phyloP scores from a whole-genome alignment of 2,113 vertebrate genomes.

The Pachypanchax playfairii region DNA sequence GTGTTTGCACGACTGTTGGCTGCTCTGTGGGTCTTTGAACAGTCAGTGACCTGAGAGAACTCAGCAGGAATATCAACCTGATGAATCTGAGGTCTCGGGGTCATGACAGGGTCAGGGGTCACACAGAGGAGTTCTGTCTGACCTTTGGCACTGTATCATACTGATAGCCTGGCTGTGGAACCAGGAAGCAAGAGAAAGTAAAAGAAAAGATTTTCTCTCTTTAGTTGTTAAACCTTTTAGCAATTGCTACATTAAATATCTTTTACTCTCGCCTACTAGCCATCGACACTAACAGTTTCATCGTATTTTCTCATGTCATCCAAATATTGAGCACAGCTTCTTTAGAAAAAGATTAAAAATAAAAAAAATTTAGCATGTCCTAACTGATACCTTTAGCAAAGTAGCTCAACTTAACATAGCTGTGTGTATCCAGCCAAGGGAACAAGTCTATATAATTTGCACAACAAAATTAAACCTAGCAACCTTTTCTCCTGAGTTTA shows the following conservation, averaged over 20 bases:
- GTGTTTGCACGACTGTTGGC: conserved; percentile 17
- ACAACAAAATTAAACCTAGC: too few relatives aligned
- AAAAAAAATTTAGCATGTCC: too few relatives aligned
- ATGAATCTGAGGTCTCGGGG: conserved; percentile 64
- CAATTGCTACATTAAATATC: background rate
- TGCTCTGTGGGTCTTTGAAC: conserved; percentile 63
- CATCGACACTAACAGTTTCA: too few relatives aligned
- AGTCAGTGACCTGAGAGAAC: conserved; percentile 59
- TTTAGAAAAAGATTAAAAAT: too few relatives aligned
- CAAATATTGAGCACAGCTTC: background rate
- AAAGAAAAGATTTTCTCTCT: background rate
- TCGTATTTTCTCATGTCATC: background rate
- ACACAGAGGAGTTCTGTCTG: conserved; percentile 65
- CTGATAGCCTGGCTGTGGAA: conserved; percentile 64
- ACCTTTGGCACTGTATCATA: conserved; percentile 50
- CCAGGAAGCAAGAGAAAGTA: conserved; percentile 56
- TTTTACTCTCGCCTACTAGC: too few relatives aligned
- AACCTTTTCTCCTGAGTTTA: too few relatives aligned
- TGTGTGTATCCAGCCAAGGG: too few relatives aligned
- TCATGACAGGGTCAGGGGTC: conserved; percentile 65
- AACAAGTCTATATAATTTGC: too few relatives aligned
- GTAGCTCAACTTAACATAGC: too few relatives aligned
- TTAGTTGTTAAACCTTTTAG: background rate
- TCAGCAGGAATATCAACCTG: conserved; percentile 52
- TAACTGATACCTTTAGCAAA: too few relatives aligned